Conservation (phyloP, 2,113 vertebrate species). For the Plectropomus leopardus region DNA sequence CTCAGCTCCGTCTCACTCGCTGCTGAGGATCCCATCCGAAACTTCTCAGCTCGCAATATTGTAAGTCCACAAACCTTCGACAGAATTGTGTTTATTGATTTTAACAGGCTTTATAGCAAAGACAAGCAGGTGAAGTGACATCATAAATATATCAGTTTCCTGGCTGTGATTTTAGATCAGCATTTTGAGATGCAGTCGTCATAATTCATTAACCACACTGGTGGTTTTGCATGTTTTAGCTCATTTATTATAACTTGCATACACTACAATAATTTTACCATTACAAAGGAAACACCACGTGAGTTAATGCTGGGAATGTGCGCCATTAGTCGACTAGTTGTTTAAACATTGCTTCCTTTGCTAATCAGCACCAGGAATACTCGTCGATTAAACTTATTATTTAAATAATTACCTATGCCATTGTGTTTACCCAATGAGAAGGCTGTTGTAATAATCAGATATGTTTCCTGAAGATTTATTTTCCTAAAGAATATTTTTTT, state of each 20-base stretch:
- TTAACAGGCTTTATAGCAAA: slow-evolving; percentile 5
- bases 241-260: slow-evolving; percentile 21
- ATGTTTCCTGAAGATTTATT: too few relatives aligned
- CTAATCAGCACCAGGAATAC: too few relatives aligned
- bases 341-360: too few relatives aligned
- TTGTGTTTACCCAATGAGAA: too few relatives aligned
- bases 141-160: neutral
- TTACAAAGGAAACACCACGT: too few relatives aligned
- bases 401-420: too few relatives aligned
- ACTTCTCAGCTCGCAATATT: slow-evolving; percentile 95
- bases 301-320: neutral
- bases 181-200: neutral
- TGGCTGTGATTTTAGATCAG: neutral
- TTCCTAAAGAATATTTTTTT: too few relatives aligned
- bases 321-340: too few relatives aligned
- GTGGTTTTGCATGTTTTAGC: slow-evolving; percentile 53
- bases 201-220: neutral
- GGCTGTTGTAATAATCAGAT: too few relatives aligned
- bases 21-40: slow-evolving; percentile 97
- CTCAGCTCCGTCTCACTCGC: slow-evolving; percentile 97
- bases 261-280: too few relatives aligned
- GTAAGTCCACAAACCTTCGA: slow-evolving; percentile 86
- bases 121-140: neutral
- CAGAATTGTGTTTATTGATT: neutral
- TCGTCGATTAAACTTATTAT: too few relatives aligned